These are phyloP conservation scores for Cheilosia variabilis DNA, from an alignment of 2,888 invertebrate genomes.

Conservation along the genomic window DNA sequence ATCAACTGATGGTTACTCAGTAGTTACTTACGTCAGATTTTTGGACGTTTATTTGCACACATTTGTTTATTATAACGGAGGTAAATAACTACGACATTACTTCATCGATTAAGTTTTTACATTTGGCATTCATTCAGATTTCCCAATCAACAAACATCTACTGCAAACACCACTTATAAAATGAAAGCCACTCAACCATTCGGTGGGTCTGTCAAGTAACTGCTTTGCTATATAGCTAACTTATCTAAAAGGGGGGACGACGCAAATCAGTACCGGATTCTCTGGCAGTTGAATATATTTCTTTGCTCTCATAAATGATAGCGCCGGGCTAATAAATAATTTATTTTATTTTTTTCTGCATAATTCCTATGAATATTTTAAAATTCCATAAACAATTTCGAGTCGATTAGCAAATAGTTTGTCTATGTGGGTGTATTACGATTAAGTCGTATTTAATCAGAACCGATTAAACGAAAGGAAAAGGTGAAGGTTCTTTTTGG, in stretches of 20 bases:
- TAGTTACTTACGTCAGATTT: no score
- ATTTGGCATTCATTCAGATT: no score
- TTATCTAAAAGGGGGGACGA: conserved; percentile 52
- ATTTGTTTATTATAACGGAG: no score
- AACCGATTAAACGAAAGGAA: conserved; percentile 10
- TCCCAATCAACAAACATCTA: no score
- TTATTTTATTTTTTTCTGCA: conserved; percentile 45
- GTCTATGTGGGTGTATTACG: conserved; percentile 22
- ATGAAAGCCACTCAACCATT: not conserved
- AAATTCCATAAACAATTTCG: conserved; percentile 41
- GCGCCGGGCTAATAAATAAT: conserved; percentile 70
- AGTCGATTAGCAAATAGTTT: conserved; percentile 25
- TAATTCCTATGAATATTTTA: conserved; percentile 6
- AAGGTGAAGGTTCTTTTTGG: not conserved
- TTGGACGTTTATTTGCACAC: no score
- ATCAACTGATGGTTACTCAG: no score
- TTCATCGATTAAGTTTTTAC: no score
- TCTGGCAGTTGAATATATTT: conserved; percentile 72
- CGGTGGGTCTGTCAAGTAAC: conserved; percentile 30
- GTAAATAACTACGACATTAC: no score
- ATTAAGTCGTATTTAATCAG: conserved; percentile 1
- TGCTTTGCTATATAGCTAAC: conserved; percentile 25
- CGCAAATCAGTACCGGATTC: conserved; percentile 70
- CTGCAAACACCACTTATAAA: not conserved
- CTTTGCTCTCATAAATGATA: conserved; percentile 67